These are phyloP conservation scores for Tonatia bakeri DNA, from an alignment of 2,113 vertebrate genomes.

Conservation along the genomic window DNA sequence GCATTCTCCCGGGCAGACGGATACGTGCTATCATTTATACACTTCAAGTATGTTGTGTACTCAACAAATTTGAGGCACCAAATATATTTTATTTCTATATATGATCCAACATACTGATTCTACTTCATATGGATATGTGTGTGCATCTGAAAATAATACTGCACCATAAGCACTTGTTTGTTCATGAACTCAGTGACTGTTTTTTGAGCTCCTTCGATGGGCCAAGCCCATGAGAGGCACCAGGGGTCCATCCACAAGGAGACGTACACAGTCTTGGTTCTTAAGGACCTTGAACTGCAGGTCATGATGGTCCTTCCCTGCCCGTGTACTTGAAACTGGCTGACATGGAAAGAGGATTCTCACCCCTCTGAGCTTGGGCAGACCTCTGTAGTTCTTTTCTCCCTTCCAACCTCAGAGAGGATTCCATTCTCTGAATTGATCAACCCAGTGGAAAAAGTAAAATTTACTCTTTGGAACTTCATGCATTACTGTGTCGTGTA, in stretches of 20 bases:
- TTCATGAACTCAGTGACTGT: background rate
- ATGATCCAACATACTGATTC: background rate
- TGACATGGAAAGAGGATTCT: background rate
- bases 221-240: background rate
- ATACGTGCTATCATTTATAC: background rate
- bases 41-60: background rate
- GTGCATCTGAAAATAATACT: background rate
- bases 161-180: background rate
- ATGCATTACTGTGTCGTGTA: background rate
- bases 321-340: background rate
- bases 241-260: background rate
- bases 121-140: background rate
- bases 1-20: background rate
- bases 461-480: background rate
- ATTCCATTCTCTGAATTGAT: background rate
- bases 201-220: background rate
- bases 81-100: background rate
- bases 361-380: background rate
- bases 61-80: background rate
- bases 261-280: background rate
- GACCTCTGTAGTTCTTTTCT: background rate
- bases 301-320: too few species aligned
- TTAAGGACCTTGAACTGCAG: background rate
- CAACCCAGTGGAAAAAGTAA: background rate
- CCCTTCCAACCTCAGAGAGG: background rate